Evolutionary conservation across 2,888 invertebrate genomes (phyloP).

Genomic region (Dynastes grantii): DNA sequence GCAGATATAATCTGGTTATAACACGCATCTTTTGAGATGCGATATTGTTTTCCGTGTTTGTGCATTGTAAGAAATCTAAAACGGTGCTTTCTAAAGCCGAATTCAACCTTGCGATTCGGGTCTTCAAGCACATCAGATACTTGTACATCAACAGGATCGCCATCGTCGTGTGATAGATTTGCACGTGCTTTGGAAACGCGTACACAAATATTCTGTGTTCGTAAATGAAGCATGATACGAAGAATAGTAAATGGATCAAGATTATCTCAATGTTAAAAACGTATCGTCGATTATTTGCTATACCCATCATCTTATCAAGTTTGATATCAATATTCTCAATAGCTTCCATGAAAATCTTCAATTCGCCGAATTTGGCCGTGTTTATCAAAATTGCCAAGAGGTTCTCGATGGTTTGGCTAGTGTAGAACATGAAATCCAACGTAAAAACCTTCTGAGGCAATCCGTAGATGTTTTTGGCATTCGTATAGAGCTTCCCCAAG

Average conservation of each 20-base stretch:
- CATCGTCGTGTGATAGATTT: conserved; percentile 16
- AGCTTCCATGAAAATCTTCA: background rate
- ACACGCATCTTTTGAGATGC: background rate
- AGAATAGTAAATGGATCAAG: background rate
- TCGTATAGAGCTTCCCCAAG: background rate
- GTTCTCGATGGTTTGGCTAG: conserved; percentile 19
- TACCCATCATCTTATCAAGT: background rate
- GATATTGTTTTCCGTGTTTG: background rate
- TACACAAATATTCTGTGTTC: background rate
- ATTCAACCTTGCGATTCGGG: conserved; percentile 5
- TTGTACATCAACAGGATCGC: conserved; percentile 23
- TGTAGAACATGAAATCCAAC: conserved; percentile 18
- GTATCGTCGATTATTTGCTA: background rate
- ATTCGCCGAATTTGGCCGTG: background rate
- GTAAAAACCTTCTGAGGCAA: background rate
- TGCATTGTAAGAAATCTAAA: background rate
- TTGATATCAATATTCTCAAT: background rate
- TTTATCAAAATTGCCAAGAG: conserved; percentile 4
- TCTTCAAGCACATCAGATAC: conserved; percentile 18
- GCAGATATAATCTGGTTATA: background rate
- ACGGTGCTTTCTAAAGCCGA: background rate
- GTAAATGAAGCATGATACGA: conserved; percentile 13
- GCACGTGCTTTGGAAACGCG: conserved; percentile 9
- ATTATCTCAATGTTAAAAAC: background rate
- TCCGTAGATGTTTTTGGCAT: background rate